Conservation (phyloP, 64 coral and sea anemone species). For the Pocillopora damicornis region DNA sequence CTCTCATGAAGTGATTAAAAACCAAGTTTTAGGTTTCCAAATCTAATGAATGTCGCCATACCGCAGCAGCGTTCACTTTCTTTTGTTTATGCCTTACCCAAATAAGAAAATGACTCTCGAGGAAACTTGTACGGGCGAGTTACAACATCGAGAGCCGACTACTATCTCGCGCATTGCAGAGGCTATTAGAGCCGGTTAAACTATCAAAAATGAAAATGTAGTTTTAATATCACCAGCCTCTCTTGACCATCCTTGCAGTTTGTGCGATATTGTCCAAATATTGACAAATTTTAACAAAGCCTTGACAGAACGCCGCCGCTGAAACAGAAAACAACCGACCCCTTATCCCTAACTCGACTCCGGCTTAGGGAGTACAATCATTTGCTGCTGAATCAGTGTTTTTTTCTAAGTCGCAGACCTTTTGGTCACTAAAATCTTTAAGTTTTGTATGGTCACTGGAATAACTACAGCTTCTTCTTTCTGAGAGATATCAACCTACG, state of each 20-base stretch:
- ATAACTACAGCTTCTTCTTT: background rate
- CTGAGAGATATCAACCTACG: background rate
- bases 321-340: constrained; percentile 15
- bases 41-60: background rate
- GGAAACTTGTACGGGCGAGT: background rate
- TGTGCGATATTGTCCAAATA: background rate
- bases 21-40: background rate
- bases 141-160: background rate
- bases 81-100: background rate
- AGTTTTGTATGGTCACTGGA: background rate
- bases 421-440: background rate
- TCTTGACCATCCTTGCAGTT: background rate
- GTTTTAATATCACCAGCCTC: background rate
- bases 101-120: background rate
- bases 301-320: background rate
- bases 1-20: background rate
- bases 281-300: constrained; percentile 16
- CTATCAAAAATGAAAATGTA: background rate
- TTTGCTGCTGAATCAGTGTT: background rate
- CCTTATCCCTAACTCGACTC: background rate
- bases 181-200: background rate
- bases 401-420: background rate
- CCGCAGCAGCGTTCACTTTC: background rate
- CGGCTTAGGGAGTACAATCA: background rate
- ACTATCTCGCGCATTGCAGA: background rate